A percentile compares a stretch with the other conserved stretches of the same genome.
phyloP scores from a whole-genome alignment of 2,888 invertebrate genomes.

The Lasioglossum villosulum region DNA sequence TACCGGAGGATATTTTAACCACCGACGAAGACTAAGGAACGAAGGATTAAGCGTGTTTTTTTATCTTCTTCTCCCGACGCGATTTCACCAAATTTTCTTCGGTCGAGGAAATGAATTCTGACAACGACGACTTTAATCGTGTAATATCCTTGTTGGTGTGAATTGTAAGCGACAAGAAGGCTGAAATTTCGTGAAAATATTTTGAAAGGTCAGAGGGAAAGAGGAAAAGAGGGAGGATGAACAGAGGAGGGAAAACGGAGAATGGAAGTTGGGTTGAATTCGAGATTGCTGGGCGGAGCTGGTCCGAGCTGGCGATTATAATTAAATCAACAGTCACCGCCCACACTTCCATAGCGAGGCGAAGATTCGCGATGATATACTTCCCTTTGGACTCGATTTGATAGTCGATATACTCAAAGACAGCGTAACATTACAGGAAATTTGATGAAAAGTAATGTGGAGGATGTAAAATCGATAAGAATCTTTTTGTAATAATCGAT shows the following conservation, averaged over 20 bases:
- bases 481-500: not conserved
- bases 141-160: not conserved
- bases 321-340: slow-evolving; percentile 83
- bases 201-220: not conserved
- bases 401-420: not conserved
- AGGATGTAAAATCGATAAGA: not conserved
- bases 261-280: slow-evolving; percentile 78
- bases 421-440: not conserved
- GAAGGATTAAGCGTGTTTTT: not conserved
- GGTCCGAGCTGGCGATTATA: slow-evolving; percentile 80
- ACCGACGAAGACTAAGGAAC: not conserved
- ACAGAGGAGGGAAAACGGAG: slow-evolving; percentile 42
- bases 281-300: slow-evolving; percentile 79
- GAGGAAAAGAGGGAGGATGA: not conserved
- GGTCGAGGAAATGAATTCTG: not conserved
- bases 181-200: slow-evolving; percentile 9
- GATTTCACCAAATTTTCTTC: not conserved
- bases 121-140: slow-evolving; percentile 20
- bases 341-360: slow-evolving; percentile 76
- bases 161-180: not conserved
- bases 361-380: slow-evolving; percentile 66
- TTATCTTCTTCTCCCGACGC: not conserved
- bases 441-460: not conserved
- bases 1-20: not conserved
- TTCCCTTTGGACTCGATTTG: slow-evolving; percentile 29